Percentiles rank a stretch among this genome's conserved stretches.
These are phyloP conservation scores for Semnornis frantzii DNA, from an alignment of 2,113 vertebrate genomes.

Conservation along the genomic window DNA sequence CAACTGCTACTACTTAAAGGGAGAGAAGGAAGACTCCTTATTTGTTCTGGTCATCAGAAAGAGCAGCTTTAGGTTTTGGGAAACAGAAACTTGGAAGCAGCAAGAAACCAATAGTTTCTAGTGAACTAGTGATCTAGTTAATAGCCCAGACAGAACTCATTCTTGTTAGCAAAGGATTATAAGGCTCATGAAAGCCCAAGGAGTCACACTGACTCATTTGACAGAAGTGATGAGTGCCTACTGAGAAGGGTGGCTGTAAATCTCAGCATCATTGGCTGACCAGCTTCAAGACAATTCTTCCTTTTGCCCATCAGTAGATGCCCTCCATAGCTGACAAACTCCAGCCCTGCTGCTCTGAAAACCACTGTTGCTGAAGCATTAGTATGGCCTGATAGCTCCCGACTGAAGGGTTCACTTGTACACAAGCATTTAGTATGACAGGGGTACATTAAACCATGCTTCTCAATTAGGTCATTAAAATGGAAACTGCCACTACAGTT, in stretches of 20 bases:
- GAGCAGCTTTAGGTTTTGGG: not conserved
- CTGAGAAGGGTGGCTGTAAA: not conserved
- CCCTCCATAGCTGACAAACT: not conserved
- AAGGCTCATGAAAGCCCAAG: not conserved
- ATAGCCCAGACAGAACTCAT: not conserved
- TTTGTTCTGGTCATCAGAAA: not conserved
- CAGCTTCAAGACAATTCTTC: not conserved
- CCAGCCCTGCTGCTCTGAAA: not conserved
- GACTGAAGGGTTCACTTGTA: not conserved
- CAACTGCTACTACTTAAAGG: not conserved
- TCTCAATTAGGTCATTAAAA: not conserved
- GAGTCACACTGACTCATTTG: not conserved
- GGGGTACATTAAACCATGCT: not conserved
- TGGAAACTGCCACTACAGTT: not conserved
- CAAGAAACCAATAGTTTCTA: not conserved
- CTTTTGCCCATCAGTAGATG: not conserved
- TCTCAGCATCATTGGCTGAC: not conserved
- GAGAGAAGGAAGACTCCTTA: not conserved
- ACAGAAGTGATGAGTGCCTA: not conserved
- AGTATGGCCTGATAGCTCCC: not conserved
- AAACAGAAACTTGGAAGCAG: not conserved
- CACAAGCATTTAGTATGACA: not conserved
- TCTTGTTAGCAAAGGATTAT: not conserved
- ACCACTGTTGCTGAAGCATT: not conserved
- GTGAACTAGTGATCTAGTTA: not conserved